Conservation (phyloP, 2,888 invertebrate genomes). For the Eurois occulta region DNA sequence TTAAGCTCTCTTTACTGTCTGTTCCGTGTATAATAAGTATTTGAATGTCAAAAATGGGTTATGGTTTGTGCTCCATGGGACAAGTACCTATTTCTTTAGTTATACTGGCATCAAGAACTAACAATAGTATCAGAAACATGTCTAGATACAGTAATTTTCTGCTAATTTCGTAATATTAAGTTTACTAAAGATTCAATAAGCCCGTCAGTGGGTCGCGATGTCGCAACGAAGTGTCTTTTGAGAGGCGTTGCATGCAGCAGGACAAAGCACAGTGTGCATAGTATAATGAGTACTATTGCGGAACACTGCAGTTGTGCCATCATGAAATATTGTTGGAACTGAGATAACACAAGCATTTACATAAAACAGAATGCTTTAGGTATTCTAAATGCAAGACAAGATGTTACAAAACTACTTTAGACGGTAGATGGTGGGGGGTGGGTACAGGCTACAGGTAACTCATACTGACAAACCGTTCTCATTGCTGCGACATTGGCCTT, state of each 20-base stretch:
- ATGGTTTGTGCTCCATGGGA: neutral
- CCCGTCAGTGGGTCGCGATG: slow-evolving; percentile 28
- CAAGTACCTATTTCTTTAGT: neutral
- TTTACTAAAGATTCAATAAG: slow-evolving; percentile 10
- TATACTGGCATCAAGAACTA: neutral
- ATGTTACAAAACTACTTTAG: slow-evolving; percentile 28
- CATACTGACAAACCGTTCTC: neutral
- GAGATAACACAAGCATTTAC: slow-evolving; percentile 48
- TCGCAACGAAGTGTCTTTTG: slow-evolving; percentile 42
- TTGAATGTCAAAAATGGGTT: neutral
- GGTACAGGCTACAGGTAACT: no score
- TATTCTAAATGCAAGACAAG: slow-evolving; percentile 16
- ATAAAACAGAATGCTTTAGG: slow-evolving; percentile 44
- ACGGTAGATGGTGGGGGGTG: no score
- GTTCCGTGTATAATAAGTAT: neutral
- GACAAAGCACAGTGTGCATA: slow-evolving; percentile 48
- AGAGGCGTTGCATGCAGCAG: slow-evolving; percentile 27
- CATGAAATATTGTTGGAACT: slow-evolving; percentile 46
- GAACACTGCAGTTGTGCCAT: slow-evolving; percentile 26
- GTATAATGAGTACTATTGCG: slow-evolving; percentile 47
- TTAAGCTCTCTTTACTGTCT: neutral
- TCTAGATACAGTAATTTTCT: slow-evolving; percentile 3
- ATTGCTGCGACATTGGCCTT: neutral
- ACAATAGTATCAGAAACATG: neutral
- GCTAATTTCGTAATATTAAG: neutral